Conservation (phyloP, 2,888 invertebrate genomes). For the Bombyx huttoni region DNA sequence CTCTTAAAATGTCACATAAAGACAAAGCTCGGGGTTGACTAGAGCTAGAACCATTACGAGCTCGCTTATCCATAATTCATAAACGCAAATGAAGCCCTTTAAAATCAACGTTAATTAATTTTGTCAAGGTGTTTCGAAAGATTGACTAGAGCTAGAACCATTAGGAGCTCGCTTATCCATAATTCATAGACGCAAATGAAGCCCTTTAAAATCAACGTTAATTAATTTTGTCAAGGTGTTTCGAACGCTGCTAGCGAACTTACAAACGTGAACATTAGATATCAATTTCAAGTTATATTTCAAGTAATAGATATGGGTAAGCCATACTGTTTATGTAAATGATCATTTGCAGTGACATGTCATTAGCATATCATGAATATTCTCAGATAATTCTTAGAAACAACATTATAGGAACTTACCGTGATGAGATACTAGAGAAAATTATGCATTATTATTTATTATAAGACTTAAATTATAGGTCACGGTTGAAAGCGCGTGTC, state of each 20-base stretch:
- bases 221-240: constrained; percentile 1
- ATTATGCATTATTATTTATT: not conserved
- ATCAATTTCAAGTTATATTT: not conserved
- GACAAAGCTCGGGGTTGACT: not conserved
- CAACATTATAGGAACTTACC: not conserved
- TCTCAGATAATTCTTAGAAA: not conserved
- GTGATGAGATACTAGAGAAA: not conserved
- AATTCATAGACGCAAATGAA: constrained; percentile 25
- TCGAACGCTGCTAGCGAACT: not conserved
- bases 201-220: not conserved
- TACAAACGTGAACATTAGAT: not conserved
- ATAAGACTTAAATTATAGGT: not conserved
- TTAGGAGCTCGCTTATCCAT: constrained; percentile 16
- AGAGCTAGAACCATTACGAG: constrained; percentile 7
- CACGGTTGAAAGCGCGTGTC: not conserved
- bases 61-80: constrained; percentile 26
- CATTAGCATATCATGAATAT: not conserved
- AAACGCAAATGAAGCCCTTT: constrained; percentile 13
- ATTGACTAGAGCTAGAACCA: constrained; percentile 5
- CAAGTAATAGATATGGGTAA: not conserved
- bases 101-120: constrained; percentile 1
- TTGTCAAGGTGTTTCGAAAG: not conserved
- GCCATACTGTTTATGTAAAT: not conserved
- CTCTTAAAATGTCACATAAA: no score
- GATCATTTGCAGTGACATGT: not conserved